Evolutionary conservation across 92 coral and sea anemone genomes (phyloP), one percentile per base, ranked within the genome.

Genomic region (Desmophyllum pertusum): DNA sequence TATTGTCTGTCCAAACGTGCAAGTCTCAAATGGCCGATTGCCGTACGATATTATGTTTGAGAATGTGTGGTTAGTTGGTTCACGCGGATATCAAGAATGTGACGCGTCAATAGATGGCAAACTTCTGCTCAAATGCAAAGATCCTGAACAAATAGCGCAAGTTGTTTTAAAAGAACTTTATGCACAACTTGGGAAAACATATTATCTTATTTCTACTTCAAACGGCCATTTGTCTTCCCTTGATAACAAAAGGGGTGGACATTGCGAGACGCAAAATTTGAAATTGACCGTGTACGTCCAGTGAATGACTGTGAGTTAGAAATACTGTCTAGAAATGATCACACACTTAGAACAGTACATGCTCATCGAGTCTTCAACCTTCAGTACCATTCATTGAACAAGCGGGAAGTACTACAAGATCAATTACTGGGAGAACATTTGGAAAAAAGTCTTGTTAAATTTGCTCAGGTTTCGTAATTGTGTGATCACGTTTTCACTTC

Each of bases 171-270:
- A 75, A 40, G 87, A 81, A 9, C 62, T 89, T 7, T 31, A 62
- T 41, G 55, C 90, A 14, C 86, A 84, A 61, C 39, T 61, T 48
- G 92, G 90, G 51, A 86, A 81, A 38, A 73, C 78, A 46, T 73
- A 83, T 25, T 86, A 86, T 45, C 83, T 89, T 4, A 89, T 89
- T 55, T 85, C 92, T 3, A 89, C 92, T 45, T 89, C 92, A n/a
- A 66, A 64, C 46, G 92, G 92, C 40, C 76, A 50, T 57, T 63
- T 35, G 70, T 79, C 83, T 33, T 85, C 90, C 13, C 73, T 89
- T 51, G 65, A 75, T 42, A 85, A 85, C 79, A 62, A 15, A 29
- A 73, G 69, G 37, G 90, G 92, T 14, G 92, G 92, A 15, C 84
- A 84, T 53, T 89, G 92, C 27, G 71, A 76, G 18, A 64, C 67